Base-by-base conservation (phyloP, 1,140 invertebrate genomes). In the Drosophila malerkotliana region DNA sequence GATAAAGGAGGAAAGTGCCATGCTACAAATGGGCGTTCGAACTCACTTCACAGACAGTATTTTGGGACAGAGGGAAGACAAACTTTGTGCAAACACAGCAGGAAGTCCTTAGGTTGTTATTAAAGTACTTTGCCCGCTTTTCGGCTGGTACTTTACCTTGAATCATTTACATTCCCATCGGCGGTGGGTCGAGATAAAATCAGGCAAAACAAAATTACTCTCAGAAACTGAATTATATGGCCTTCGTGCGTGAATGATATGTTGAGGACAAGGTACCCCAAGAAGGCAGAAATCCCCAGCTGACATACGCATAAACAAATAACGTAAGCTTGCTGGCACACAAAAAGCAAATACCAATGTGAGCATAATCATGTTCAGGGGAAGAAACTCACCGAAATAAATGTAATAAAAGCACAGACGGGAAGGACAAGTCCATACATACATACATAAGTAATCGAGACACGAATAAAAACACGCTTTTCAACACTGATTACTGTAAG, bases 71-170 rank as follows among this genome's bases (percentile, higher is more conserved):
- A 41, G 39, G 30, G 21, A 56, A 76, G 60, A 60, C 67, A 69
- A 87, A 78, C 69, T 81, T 78, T 72, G 80, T 82, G 82, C 82
- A 87, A 85, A 85, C 77, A 81, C 64, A 81, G 81, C 82, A 87
- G 59, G 51, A 85, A 75, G 82, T 78, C 69, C 37, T 51, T 59
- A 7, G 45, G 28, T 24, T 53, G 41, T 14, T 4, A 14, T 47
- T 48, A 39, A 47, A 45, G 28, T 48, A 41, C 18, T 47, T 18
- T 28, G 21, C 7, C 4, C 47, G 6, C 6, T 4, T 26, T 28
- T 12, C 44, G 48, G 18, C 32, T 12, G 28, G 10, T 14, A 12
- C 15, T 41, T 14, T 24, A 28, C 32, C 14, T 6, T 18, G 56
- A 24, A 52, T 75, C 72, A 75, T 75, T 75, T n/a, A 75, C 73